Evolutionary conservation across 2,113 vertebrate genomes (phyloP).

Genomic region (Catharus minimus): DNA sequence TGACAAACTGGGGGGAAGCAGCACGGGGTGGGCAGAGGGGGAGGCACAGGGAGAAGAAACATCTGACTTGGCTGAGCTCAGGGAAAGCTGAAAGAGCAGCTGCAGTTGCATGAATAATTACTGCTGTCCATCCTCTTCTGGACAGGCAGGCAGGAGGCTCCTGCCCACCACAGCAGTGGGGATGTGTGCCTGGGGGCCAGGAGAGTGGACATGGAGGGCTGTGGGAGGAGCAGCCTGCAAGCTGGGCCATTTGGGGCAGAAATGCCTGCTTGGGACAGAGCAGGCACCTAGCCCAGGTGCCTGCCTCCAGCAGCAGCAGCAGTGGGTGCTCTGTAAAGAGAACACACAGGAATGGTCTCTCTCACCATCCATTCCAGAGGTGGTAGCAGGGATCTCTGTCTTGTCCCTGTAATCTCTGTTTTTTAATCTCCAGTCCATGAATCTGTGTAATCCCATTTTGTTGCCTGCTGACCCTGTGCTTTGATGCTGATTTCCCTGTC

Average conservation of each 20-base stretch:
- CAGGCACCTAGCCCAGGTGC: not conserved
- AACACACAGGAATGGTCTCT: not conserved
- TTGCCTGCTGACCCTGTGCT: not conserved
- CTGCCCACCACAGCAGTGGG: not conserved
- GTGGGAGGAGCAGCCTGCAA: not conserved
- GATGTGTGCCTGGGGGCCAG: not conserved
- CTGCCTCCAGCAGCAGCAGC: not conserved
- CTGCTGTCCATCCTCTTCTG: not conserved
- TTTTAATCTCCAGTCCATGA: too few species aligned
- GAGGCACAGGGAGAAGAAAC: not conserved
- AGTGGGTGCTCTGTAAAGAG: not conserved
- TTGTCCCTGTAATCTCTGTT: not conserved
- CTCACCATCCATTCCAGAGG: not conserved
- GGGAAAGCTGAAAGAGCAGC: not conserved
- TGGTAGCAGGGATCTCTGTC: not conserved
- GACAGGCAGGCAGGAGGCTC: rapidly evolving
- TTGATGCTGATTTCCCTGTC: not conserved
- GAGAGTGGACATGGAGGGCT: rapidly evolving
- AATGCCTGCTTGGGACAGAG: not conserved
- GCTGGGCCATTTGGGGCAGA: not conserved
- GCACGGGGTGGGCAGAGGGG: not conserved
- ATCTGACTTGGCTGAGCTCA: not conserved
- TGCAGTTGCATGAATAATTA: rapidly evolving
- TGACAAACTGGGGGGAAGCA: not conserved
- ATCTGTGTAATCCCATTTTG: not conserved